Conservation (phyloP, 2,888 invertebrate genomes). For the Rhagonycha lutea region DNA sequence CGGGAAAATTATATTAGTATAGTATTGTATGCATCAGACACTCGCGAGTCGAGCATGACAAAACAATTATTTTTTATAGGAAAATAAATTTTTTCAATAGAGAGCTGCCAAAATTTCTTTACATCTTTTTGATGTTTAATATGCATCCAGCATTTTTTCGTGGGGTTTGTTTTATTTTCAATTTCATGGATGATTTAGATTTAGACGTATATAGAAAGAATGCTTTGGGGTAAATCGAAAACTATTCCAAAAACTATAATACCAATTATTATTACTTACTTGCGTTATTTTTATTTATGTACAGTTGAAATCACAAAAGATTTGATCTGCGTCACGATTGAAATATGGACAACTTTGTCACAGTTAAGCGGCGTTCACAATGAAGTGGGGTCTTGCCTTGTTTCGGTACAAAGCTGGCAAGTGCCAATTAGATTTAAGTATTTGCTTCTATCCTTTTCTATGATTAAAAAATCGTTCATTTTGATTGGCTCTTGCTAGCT, state of each 20-base stretch:
- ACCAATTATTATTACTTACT: no score
- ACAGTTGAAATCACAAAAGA: no score
- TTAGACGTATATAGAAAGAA: conserved; percentile 15
- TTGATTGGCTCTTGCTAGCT: no score
- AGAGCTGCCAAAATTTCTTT: not conserved
- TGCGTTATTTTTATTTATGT: no score
- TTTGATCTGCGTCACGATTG: no score
- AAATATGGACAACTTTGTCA: no score
- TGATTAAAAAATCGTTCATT: no score
- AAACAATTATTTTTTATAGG: not conserved
- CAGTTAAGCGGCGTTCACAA: no score
- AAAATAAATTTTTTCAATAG: not conserved
- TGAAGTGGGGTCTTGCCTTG: no score
- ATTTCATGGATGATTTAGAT: conserved; percentile 23
- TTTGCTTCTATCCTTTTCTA: no score
- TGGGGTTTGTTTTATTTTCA: conserved; percentile 15
- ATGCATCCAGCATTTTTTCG: not conserved
- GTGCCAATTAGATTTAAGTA: no score
- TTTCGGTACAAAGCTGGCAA: no score
- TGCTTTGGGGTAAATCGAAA: conserved; percentile 6
- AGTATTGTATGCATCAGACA: not conserved
- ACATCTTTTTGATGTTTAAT: not conserved
- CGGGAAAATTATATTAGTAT: not conserved
- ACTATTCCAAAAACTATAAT: not conserved
- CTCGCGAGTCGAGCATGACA: not conserved